A percentile compares a stretch with the other conserved stretches of the same genome.
These are phyloP conservation scores for Passer domesticus DNA, from an alignment of 2,113 vertebrate species.

Conservation along the genomic window DNA sequence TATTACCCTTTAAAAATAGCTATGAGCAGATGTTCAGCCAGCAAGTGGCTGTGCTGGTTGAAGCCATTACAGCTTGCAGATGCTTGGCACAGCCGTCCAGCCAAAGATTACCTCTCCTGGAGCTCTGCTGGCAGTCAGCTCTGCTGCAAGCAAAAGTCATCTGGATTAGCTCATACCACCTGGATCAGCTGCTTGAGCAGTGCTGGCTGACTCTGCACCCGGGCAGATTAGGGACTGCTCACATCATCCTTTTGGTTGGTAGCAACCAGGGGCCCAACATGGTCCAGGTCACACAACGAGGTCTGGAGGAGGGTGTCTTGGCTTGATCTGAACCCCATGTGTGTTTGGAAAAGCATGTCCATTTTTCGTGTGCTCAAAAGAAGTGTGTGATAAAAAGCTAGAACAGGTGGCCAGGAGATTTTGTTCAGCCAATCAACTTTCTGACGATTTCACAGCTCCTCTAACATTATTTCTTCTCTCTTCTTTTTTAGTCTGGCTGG, in stretches of 20 bases:
- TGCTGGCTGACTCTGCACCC: background rate
- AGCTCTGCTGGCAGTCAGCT: constrained; percentile 41
- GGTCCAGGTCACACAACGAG: background rate
- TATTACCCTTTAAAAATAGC: constrained; percentile 37
- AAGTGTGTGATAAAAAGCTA: background rate
- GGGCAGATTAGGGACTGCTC: background rate
- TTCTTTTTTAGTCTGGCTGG: background rate
- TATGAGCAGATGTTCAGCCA: constrained; percentile 9
- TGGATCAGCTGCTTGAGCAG: background rate
- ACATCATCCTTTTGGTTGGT: background rate
- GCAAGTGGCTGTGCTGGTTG: constrained; percentile 10
- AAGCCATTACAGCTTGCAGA: constrained; percentile 39
- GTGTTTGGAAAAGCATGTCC: background rate
- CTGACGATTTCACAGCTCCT: background rate
- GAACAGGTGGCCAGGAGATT: background rate
- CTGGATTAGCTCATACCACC: constrained; percentile 46
- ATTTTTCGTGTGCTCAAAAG: background rate
- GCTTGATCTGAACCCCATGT: background rate
- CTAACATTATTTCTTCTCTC: background rate
- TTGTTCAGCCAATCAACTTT: background rate
- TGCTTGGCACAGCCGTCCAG: constrained; percentile 1
- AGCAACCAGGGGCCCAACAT: background rate
- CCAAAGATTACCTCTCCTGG: constrained; percentile 38
- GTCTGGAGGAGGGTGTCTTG: background rate
- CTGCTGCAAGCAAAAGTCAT: constrained; percentile 3